A percentile compares a stretch with the other conserved stretches of the same genome.
phyloP scores from a whole-genome alignment of 2,888 invertebrate species.

The Cotesia congregata region DNA sequence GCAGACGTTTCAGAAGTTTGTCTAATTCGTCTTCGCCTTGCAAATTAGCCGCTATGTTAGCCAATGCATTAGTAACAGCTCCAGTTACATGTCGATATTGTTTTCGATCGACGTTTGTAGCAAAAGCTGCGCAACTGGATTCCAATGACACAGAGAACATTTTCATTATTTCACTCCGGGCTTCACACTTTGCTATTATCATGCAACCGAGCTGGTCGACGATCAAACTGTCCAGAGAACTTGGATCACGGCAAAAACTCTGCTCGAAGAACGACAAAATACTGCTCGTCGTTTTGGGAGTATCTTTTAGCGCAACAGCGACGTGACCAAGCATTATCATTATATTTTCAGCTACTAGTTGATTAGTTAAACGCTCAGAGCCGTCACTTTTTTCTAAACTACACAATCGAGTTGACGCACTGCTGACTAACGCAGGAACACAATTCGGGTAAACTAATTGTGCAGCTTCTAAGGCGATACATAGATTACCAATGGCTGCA shows the following conservation, averaged over 20 bases:
- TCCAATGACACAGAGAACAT: conserved; percentile 98
- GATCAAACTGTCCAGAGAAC: conserved; percentile 92
- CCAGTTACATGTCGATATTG: conserved; percentile 87
- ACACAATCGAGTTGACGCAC: conserved; percentile 94
- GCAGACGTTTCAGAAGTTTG: conserved; percentile 87
- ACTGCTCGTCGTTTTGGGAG: conserved; percentile 93
- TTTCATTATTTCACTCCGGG: conserved; percentile 94
- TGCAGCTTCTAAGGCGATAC: conserved; percentile 92
- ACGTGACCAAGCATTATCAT: conserved; percentile 98
- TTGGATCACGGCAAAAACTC: conserved; percentile 92
- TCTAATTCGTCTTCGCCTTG: conserved; percentile 88
- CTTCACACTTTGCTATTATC: conserved; percentile 93
- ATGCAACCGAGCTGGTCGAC: conserved; percentile 98
- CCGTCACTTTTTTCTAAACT: conserved; percentile 90
- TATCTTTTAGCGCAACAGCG: conserved; percentile 93
- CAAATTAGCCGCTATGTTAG: conserved; percentile 95
- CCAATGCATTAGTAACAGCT: conserved; percentile 95
- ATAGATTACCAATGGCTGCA: conserved; percentile 95
- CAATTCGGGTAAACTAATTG: conserved; percentile 91
- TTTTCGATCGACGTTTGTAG: conserved; percentile 71
- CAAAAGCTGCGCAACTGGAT: conserved; percentile 85
- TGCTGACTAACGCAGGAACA: conserved; percentile 95
- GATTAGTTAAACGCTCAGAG: conserved; percentile 59
- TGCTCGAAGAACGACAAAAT: conserved; percentile 98
- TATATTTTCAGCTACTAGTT: conserved; percentile 94